Evolutionary conservation across 1,140 invertebrate species (phyloP), one percentile per base, ranked within the genome.

Genomic region (Macrobrachium nipponense): DNA sequence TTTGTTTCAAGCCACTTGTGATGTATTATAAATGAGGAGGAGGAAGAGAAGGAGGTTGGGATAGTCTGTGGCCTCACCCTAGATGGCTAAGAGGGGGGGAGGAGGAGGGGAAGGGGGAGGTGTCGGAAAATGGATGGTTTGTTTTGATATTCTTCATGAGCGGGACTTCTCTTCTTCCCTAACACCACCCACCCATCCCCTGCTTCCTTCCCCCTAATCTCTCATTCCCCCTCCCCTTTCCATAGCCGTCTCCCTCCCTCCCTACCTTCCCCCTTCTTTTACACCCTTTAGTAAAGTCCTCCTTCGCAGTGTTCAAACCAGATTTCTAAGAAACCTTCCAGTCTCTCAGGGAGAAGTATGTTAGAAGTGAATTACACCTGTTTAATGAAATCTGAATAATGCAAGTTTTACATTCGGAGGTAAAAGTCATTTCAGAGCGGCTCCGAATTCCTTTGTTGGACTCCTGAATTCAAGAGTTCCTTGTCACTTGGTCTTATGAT

Each of bases 41-140:
- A 20, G 64, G 66, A 64, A 58, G 80, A 59, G 68, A 36, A 64
- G 43, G 68, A 58, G 77, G 61, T 44, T 23, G 75, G 59, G 59
- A 64, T 59, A 43, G 36, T 44, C 15, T 64, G 78, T 36, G 78
- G 43, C 23, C n/a, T n/a, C n/a, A 27, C n/a, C n/a, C n/a, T n/a
- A 68, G 64, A 68, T n/a, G 27, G 64, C n/a, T n/a, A 68, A 4
- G 27, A 27, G 27, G 15, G 10, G 64, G 27, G 8, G 27, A 27
- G 61, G n/a, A 61, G 73, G 73, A n/a, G 72, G 58, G 23, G 27
- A 61, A 44, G 23, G 80, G 20, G 64, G 64, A 61, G 81, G 66
- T 72, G 81, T 83, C 59, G 76, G 83, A 80, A 80, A 80, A 86
- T 86, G 77, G 83, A 86, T 86, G 68, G 83, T 86, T 80, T 80